Evolutionary conservation across 1,140 invertebrate species (phyloP).

Genomic region (Brachionus manjavacas): DNA sequence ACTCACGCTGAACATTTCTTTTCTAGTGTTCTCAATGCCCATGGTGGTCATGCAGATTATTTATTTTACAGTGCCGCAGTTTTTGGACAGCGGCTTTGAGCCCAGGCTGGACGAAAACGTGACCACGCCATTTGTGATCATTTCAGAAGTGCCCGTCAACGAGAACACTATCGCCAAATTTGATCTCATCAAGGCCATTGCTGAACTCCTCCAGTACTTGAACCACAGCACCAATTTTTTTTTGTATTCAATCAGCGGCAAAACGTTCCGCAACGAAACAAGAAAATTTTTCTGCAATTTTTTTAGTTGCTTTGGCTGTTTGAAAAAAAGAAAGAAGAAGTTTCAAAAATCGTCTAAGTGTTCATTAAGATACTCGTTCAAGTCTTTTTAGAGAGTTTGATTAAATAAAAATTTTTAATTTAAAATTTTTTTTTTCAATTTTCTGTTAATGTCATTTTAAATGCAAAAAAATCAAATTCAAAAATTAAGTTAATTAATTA

Average conservation of each 20-base stretch:
- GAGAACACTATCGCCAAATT: background rate
- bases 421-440: background rate
- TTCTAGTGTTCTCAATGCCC: slow-evolving; percentile 21
- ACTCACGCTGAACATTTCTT: background rate
- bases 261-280: background rate
- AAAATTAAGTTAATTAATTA: no score
- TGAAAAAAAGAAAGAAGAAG: background rate
- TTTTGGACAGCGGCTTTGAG: background rate
- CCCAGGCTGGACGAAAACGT: background rate
- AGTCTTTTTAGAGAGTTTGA: background rate
- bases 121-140: background rate
- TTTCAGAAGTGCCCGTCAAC: background rate
- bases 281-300: background rate
- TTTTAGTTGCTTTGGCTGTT: background rate
- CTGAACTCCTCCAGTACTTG: slow-evolving; percentile 39
- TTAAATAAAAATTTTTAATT: background rate
- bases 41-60: slow-evolving; percentile 34
- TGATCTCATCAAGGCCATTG: slow-evolving; percentile 31
- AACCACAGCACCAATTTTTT: slow-evolving; percentile 14
- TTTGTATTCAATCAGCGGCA: background rate
- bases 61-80: slow-evolving; percentile 1
- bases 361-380: background rate
- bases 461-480: no score
- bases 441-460: no score
- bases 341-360: background rate